These are phyloP conservation scores for Parauchenoglanis ngamensis DNA, from an alignment of 2,797 vertebrate species.

Conservation along the genomic window DNA sequence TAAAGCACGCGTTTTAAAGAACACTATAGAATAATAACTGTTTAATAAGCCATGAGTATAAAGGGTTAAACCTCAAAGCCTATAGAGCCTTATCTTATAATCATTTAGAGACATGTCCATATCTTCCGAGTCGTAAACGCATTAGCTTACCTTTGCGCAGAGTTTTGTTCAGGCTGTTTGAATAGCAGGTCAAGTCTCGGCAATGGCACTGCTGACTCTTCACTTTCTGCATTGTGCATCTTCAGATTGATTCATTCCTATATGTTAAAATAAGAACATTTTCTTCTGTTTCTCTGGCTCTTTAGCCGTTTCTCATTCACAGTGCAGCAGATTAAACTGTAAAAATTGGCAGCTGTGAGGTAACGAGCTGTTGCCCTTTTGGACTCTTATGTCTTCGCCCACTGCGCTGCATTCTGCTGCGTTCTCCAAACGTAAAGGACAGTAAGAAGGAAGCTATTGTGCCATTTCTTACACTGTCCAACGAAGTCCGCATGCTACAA, in stretches of 20 bases:
- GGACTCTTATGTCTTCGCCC: neutral
- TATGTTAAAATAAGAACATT: neutral
- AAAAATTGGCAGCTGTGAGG: neutral
- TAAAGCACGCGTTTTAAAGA: neutral
- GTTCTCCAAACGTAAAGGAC: slow-evolving; percentile 9
- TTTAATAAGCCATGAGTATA: neutral
- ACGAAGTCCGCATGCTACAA: neutral
- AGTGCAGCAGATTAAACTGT: neutral
- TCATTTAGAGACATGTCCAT: neutral
- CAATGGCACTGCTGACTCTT: neutral
- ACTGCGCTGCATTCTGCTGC: slow-evolving; percentile 31
- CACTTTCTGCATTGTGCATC: neutral
- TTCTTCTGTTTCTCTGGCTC: neutral
- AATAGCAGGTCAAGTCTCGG: neutral
- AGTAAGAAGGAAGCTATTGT: slow-evolving; percentile 38
- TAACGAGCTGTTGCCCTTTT: neutral
- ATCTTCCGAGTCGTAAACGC: neutral
- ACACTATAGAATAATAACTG: neutral
- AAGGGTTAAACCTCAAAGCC: neutral
- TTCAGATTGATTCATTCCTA: neutral
- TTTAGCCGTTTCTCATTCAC: neutral
- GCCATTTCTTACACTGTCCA: slow-evolving; percentile 8
- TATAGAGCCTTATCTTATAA: neutral
- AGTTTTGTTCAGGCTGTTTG: neutral
- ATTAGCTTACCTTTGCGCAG: neutral